Conservation (phyloP, 2,888 invertebrate species). For the Megalurothrips usitatus region DNA sequence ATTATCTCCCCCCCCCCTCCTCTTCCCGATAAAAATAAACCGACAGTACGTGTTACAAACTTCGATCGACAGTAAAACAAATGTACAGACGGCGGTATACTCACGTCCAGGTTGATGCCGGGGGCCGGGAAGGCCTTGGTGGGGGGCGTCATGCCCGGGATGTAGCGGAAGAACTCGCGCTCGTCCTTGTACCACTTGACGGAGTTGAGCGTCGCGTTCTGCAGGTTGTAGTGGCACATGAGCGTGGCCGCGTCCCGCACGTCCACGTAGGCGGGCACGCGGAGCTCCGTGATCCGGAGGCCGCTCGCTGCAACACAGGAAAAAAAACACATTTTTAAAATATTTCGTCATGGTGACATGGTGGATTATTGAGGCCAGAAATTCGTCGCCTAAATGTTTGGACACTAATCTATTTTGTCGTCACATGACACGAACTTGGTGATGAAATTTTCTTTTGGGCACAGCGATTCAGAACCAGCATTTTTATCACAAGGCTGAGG, state of each 20-base stretch:
- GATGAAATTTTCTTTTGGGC: too few relatives aligned
- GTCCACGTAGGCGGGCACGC: constrained; percentile 39
- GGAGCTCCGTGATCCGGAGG: constrained; percentile 38
- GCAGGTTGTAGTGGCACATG: constrained; percentile 39
- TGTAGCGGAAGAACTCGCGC: constrained; percentile 41
- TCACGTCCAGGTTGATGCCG: constrained; percentile 40
- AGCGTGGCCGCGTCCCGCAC: constrained; percentile 38
- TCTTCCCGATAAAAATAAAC: too few relatives aligned
- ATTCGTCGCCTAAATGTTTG: neutral
- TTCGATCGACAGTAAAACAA: too few relatives aligned
- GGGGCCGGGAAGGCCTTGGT: constrained; percentile 39
- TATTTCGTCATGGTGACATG: too few relatives aligned
- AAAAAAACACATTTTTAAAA: too few relatives aligned
- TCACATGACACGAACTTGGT: too few relatives aligned
- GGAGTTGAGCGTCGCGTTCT: constrained; percentile 38
- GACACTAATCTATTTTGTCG: neutral
- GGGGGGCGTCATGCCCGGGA: constrained; percentile 39
- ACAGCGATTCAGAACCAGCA: too few relatives aligned
- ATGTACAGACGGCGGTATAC: too few relatives aligned
- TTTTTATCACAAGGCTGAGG: too few relatives aligned
- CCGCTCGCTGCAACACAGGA: constrained; percentile 36
- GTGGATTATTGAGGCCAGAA: neutral
- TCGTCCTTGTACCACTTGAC: constrained; percentile 43
- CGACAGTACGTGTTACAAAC: too few relatives aligned
- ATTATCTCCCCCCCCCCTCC: too few relatives aligned